Evolutionary conservation across 1,140 invertebrate species (phyloP).

Genomic region (Drosophila suzukii): DNA sequence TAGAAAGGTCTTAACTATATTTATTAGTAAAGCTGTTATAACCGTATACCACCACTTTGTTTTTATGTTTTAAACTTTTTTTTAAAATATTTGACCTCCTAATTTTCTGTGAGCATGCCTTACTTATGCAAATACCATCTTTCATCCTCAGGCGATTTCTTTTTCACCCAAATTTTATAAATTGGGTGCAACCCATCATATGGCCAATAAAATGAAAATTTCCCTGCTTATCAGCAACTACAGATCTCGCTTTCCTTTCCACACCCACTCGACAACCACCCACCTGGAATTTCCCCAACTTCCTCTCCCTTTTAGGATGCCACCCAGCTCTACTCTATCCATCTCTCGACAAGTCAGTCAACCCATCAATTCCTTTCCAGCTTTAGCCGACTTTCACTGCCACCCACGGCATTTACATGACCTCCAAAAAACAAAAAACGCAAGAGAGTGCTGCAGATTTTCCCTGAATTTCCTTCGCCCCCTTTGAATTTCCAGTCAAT

Average conservation of each 20-base stretch:
- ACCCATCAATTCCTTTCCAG: slow-evolving; percentile 34
- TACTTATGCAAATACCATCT: background rate
- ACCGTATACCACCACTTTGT: too few species aligned
- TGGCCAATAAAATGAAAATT: slow-evolving; percentile 3
- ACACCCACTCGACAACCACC: slow-evolving; percentile 17
- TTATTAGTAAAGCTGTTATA: too few species aligned
- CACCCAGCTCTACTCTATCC: background rate
- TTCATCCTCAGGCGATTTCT: background rate
- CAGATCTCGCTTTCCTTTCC: slow-evolving; percentile 40
- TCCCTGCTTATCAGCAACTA: background rate
- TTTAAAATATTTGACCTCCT: too few species aligned
- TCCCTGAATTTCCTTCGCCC: slow-evolving; percentile 19
- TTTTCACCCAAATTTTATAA: background rate
- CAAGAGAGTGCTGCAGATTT: slow-evolving; percentile 19
- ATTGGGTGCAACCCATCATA: slow-evolving; percentile 1
- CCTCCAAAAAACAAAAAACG: slow-evolving; percentile 36
- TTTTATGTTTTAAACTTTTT: too few species aligned
- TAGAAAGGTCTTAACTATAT: too few species aligned
- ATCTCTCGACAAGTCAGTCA: slow-evolving; percentile 44
- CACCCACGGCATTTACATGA: slow-evolving; percentile 77
- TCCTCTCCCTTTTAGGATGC: slow-evolving; percentile 23
- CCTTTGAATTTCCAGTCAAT: slow-evolving; percentile 65
- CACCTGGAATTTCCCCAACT: slow-evolving; percentile 2
- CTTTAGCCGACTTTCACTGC: slow-evolving; percentile 73
- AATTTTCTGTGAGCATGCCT: background rate